Conservation (phyloP, 2,797 vertebrate species). For the Rhinophrynus dorsalis region DNA sequence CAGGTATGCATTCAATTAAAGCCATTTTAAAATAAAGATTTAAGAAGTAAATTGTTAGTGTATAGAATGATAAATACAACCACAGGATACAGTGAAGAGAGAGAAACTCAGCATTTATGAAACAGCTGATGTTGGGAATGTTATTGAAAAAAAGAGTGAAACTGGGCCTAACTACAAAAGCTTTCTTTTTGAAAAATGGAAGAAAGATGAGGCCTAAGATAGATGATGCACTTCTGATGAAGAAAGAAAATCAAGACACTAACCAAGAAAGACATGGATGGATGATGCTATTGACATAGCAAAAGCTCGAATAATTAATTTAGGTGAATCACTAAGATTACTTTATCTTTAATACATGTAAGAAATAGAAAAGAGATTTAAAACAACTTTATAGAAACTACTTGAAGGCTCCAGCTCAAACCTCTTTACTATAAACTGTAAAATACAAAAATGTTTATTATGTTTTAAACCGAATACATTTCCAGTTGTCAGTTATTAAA, state of each 20-base stretch:
- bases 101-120: conserved; percentile 24
- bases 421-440: not conserved
- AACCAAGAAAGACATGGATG: conserved; percentile 30
- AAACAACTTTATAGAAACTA: conserved; percentile 26
- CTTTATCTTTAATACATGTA: conserved; percentile 34
- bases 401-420: conserved; percentile 3
- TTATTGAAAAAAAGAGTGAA: conserved; percentile 49
- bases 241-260: conserved; percentile 47
- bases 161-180: conserved; percentile 33
- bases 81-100: conserved; percentile 41
- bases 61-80: conserved; percentile 38
- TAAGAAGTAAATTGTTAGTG: conserved; percentile 32
- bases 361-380: conserved; percentile 32
- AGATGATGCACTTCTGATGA: conserved; percentile 39
- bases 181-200: conserved; percentile 47
- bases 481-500: not conserved
- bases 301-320: conserved; percentile 43
- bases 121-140: conserved; percentile 48
- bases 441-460: not conserved
- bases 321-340: conserved; percentile 31
- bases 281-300: conserved; percentile 31
- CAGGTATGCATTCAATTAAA: conserved; percentile 24
- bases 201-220: conserved; percentile 40
- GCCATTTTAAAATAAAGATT: conserved; percentile 41
- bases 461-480: not conserved